Evolutionary conservation across 2,113 vertebrate genomes (phyloP), one percentile per base, ranked within the genome.

Genomic region (Mus spicilegus): DNA sequence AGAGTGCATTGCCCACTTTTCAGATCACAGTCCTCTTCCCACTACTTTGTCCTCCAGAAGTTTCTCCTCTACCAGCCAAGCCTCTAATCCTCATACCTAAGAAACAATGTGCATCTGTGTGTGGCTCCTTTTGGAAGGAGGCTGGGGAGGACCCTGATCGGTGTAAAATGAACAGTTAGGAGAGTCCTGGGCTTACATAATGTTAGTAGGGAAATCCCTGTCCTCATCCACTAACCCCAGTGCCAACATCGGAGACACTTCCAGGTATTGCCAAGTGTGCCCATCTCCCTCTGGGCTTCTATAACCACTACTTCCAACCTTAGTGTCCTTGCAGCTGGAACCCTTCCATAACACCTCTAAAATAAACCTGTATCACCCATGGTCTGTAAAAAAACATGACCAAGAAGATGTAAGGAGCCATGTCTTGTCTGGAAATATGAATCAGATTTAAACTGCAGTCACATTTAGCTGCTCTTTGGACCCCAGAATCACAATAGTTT

Each of bases 131-230:
- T 39, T 7, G 51, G n/a, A 51, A 4, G 0, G 0, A 17, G 24
- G 4, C 33, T 2, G 8, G 12, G 4, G 26, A 5, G 46, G 8
- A 51, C 0, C 1, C 33, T 6, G 82, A 6, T 26, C 36, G 36
- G n/a, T 8, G 14, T 14, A 39, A 3, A 5, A 12, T 24, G 17
- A 8, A 26, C 17, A 28, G 10, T 39, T 5, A 39, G 42, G 51
- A 36, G 4, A 2, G 8, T 56, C n/a, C n/a, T 67, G 36, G 26
- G 5, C 28, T 84, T 28, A 1, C 6, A 17, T 56, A 69, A 85
- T 24, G 33, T 4, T 1, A 3, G 30, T 7, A 56, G 58, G 49
- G 19, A 10, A 0, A 1, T 33, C 19, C n/a, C 69, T 46, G 16
- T 3, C 81, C 36, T 65, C 26, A 20, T 9, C n/a, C 42, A n/a